Base-by-base conservation (phyloP, 2,113 vertebrate species). In the Stictonetta naevosa region DNA sequence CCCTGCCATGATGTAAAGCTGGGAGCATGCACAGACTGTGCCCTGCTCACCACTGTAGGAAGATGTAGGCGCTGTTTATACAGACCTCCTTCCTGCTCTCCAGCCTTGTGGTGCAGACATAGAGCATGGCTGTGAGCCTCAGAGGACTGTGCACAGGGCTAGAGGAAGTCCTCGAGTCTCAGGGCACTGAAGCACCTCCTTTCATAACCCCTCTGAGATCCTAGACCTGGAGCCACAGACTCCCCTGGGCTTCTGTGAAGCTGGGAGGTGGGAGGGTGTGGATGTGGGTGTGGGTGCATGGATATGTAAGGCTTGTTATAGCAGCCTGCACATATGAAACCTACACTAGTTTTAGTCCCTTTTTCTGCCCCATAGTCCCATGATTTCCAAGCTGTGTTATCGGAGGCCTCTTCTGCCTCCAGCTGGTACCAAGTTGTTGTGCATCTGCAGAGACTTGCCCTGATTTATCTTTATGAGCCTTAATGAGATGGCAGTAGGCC, bases 401-500 rank as follows among this genome's bases (percentile, higher is more conserved):
- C 25, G 20, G 28, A 48, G 44, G 44, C 50, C 31, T 93, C 80
- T 86, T 60, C 60, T 89, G 77, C 62, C 62, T 89, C 67, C 88
- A 67, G 11, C 60, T 83, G 66, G 66, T 50, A 64, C 48, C 22
- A 15, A n/a, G 34, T 78, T 20, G 14, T 19, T 64, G 23, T 78
- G 22, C 42, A 48, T 64, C 76, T 89, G 71, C 71, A 83, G 60
- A 69, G n/a, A 31, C 44, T 69, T 48, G 28, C 50, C 42, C 40
- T 68, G 66, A 20, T 82, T 83, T 34, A 23, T 66, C 56, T 69
- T 50, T 13, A 23, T 71, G 44, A 71, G 28, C 8, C 56, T 40
- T 42, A 34, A 33, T 38, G 38, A 83, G 25, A 28, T 36, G 14
- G 31, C 33, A 59, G 38, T 34, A 60, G 75, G 36, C 44, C 22